These are phyloP conservation scores for Tricholaema leucomelas DNA, from an alignment of 2,113 vertebrate genomes.

Conservation along the genomic window DNA sequence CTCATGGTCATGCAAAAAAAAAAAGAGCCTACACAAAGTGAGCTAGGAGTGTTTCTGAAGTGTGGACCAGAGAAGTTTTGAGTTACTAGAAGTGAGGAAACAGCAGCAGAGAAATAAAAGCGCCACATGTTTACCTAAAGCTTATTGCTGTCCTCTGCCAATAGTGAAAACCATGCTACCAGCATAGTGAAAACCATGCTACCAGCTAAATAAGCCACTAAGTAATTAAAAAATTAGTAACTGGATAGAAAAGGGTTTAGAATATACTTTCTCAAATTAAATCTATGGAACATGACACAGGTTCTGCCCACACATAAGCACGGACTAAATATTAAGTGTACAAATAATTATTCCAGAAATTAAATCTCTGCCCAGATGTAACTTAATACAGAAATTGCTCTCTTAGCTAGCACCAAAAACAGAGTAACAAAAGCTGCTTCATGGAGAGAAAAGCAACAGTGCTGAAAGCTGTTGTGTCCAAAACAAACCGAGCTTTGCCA, in stretches of 20 bases:
- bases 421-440: not conserved
- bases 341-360: not conserved
- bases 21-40: not conserved
- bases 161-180: not conserved
- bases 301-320: not conserved
- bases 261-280: not conserved
- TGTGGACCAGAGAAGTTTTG: not conserved
- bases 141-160: not conserved
- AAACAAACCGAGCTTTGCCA: not conserved
- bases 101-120: not conserved
- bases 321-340: not conserved
- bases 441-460: not conserved
- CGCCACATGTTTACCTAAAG: not conserved
- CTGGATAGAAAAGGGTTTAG: not conserved
- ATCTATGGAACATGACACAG: not conserved
- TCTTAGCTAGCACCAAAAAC: not conserved
- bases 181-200: not conserved
- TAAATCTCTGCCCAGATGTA: not conserved
- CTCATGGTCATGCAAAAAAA: accelerated
- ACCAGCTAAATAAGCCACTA: not conserved
- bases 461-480: accelerated
- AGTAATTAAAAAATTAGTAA: not conserved
- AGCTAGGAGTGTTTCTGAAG: not conserved
- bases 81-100: not conserved
- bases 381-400: not conserved